Percentiles rank a stretch among this genome's conserved stretches.
Evolutionary conservation across 2,888 invertebrate species (phyloP).

Genomic region (Oscheius sp.): DNA sequence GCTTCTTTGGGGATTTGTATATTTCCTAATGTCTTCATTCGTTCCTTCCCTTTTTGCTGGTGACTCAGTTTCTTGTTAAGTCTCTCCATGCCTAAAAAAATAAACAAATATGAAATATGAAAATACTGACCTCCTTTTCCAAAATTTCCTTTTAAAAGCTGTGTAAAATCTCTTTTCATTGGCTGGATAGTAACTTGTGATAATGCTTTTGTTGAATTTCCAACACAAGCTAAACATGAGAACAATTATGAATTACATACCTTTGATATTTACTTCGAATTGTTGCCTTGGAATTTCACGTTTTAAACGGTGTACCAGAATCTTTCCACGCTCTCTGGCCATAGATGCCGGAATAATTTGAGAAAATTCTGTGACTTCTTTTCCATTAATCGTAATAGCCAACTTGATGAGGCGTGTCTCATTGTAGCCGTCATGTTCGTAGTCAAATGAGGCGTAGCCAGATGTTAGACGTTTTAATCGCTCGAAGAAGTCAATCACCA

Average conservation of each 20-base stretch:
- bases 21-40: conserved; percentile 89
- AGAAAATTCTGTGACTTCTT: conserved; percentile 62
- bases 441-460: conserved; percentile 93
- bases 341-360: conserved; percentile 59
- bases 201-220: conserved; percentile 60
- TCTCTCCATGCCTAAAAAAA: conserved; percentile 72
- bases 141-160: conserved; percentile 63
- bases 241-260: conserved; percentile 12
- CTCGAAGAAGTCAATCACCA: conserved; percentile 94
- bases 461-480: conserved; percentile 83
- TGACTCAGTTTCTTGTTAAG: conserved; percentile 86
- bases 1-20: conserved; percentile 90
- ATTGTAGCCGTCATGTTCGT: conserved; percentile 86
- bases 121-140: conserved; percentile 46
- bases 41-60: conserved; percentile 92
- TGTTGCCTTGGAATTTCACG: conserved; percentile 66
- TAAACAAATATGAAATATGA: neutral
- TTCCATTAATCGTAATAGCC: conserved; percentile 80
- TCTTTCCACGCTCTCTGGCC: conserved; percentile 58
- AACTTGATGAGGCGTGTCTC: conserved; percentile 82
- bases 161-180: conserved; percentile 64
- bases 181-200: conserved; percentile 59
- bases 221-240: conserved; percentile 41
- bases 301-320: conserved; percentile 58
- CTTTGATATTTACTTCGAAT: conserved; percentile 59